Conservation (phyloP, 2,113 vertebrate species). For the Cyanocitta stelleri region DNA sequence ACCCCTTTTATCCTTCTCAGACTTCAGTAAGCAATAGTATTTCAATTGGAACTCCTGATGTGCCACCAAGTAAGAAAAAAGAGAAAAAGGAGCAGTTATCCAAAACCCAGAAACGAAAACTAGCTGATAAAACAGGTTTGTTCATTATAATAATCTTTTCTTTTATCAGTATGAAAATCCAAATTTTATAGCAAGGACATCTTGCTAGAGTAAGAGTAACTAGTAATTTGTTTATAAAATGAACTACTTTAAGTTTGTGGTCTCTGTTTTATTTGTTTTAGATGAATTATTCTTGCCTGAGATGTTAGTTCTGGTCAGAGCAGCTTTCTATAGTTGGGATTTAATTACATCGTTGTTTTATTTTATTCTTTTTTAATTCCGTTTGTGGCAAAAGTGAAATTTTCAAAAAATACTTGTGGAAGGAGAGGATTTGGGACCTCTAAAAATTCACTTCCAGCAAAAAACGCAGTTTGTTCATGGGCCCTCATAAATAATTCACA, state of each 20-base stretch:
- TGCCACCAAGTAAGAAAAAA: constrained; percentile 82
- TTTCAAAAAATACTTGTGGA: background rate
- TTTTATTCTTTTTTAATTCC: background rate
- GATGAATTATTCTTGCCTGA: background rate
- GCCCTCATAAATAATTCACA: background rate
- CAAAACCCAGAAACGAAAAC: constrained; percentile 94
- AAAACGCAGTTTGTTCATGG: background rate
- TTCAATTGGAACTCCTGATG: constrained; percentile 56
- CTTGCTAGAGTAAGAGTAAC: background rate
- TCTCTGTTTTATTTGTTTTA: background rate
- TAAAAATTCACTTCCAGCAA: background rate
- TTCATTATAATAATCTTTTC: background rate
- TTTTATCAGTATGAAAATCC: background rate
- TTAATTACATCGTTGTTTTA: background rate
- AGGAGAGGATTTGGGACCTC: background rate
- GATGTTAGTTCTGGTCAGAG: background rate
- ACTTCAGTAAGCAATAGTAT: constrained; percentile 75
- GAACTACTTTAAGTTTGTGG: background rate
- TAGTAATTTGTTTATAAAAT: background rate
- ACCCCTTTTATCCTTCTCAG: constrained; percentile 64
- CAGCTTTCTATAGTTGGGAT: background rate
- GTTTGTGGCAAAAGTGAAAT: background rate
- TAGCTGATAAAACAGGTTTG: constrained; percentile 89
- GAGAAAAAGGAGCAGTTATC: constrained; percentile 95
- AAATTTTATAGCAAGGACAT: background rate